These are phyloP conservation scores for Vidua chalybeata DNA, from an alignment of 2,113 vertebrate genomes.

Conservation along the genomic window DNA sequence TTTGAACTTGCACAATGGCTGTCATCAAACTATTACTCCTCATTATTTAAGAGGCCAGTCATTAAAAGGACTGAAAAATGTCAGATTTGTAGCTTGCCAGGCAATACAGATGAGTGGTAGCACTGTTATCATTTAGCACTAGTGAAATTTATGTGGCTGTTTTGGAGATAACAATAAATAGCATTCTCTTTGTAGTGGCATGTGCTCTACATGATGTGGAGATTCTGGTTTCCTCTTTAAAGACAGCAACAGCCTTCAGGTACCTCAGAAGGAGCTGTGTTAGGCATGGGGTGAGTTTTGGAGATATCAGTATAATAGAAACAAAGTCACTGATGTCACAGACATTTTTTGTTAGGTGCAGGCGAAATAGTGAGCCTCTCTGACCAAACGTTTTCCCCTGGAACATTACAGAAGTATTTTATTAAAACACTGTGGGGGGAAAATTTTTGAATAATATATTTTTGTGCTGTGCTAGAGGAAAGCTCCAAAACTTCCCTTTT, in stretches of 20 bases:
- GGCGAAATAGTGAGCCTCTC: not conserved
- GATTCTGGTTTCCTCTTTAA: not conserved
- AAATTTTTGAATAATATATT: not conserved
- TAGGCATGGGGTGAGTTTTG: not conserved
- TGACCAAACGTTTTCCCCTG: not conserved
- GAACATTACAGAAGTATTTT: not conserved
- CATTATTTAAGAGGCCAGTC: not conserved
- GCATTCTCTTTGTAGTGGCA: not conserved
- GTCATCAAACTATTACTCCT: slow-evolving; percentile 21
- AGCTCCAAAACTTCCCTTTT: not conserved
- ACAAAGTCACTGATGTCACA: not conserved
- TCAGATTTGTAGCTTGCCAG: not conserved
- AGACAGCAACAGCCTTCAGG: not conserved
- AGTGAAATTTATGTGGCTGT: not conserved
- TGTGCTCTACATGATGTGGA: not conserved
- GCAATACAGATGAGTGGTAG: not conserved
- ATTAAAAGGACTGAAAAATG: not conserved
- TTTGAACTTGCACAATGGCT: not conserved
- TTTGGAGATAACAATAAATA: not conserved
- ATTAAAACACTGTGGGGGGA: not conserved
- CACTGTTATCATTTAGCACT: not conserved
- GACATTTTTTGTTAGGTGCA: not conserved
- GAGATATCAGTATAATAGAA: not conserved
- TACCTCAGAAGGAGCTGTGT: not conserved
- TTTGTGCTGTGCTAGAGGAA: not conserved